These are phyloP conservation scores for Caenorhabditis briggsae DNA, from an alignment of 1,140 invertebrate genomes.

Conservation along the genomic window DNA sequence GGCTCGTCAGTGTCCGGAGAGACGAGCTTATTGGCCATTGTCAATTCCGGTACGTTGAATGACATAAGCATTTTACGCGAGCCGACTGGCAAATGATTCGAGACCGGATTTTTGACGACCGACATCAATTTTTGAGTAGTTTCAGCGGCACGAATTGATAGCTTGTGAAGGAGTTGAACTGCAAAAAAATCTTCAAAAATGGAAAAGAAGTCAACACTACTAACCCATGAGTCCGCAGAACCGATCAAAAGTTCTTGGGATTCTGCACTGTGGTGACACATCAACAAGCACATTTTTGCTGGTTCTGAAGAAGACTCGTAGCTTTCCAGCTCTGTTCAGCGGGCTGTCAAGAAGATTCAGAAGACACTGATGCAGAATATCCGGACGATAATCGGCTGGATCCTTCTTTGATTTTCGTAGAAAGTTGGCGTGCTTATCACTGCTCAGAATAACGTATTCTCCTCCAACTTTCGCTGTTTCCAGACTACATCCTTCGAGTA, in stretches of 20 bases:
- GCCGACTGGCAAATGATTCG: conserved; percentile 93
- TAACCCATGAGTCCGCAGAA: conserved; percentile 97
- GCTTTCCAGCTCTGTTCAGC: conserved; percentile 80
- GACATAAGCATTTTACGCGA: conserved; percentile 91
- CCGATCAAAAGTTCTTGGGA: conserved; percentile 96
- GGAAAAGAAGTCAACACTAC: conserved; percentile 59
- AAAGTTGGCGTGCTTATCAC: conserved; percentile 80
- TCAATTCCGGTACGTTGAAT: conserved; percentile 85
- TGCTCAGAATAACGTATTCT: conserved; percentile 80
- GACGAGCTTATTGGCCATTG: conserved; percentile 52
- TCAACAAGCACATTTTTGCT: conserved; percentile 97
- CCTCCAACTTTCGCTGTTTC: conserved; percentile 91
- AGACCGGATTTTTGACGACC: conserved; percentile 93
- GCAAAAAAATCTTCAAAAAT: conserved; percentile 78
- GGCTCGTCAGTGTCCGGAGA: conserved; percentile 68
- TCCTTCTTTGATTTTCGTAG: conserved; percentile 79
- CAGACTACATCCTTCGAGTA: conserved; percentile 92
- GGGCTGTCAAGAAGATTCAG: conserved; percentile 81
- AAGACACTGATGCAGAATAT: conserved; percentile 82
- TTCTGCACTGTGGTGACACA: conserved; percentile 97
- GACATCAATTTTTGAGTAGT: conserved; percentile 89
- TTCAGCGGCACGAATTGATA: conserved; percentile 90
- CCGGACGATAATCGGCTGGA: conserved; percentile 80
- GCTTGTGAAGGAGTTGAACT: conserved; percentile 97
- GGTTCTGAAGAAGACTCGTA: conserved; percentile 91